These are phyloP conservation scores for Echinops telfairi DNA, from an alignment of 2,113 vertebrate genomes.

Conservation along the genomic window DNA sequence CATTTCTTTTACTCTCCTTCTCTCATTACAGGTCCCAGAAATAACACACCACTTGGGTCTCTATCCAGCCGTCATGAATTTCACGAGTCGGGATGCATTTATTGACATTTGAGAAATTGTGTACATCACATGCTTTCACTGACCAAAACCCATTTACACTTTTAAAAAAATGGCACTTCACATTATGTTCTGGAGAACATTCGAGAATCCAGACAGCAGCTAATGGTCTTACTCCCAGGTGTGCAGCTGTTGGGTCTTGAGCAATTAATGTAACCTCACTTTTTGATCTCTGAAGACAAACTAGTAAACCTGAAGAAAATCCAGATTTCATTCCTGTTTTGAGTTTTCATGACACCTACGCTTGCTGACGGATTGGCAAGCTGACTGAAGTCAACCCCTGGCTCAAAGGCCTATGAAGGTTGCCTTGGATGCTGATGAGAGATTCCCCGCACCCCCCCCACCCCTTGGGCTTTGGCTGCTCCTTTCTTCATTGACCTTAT, in stretches of 20 bases:
- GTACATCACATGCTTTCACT: neutral
- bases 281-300: slow-evolving; percentile 44
- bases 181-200: slow-evolving; percentile 48
- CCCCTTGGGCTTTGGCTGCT: neutral
- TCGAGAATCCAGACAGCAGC: slow-evolving; percentile 42
- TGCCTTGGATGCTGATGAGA: neutral
- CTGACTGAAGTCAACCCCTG: neutral
- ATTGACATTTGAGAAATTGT: slow-evolving; percentile 13
- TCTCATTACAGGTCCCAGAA: neutral
- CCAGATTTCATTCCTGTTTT: slow-evolving; percentile 15
- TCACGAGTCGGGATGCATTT: neutral
- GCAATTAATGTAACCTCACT: neutral
- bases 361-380: neutral
- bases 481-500: slow-evolving; percentile 36
- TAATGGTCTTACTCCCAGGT: neutral
- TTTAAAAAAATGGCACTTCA: neutral
- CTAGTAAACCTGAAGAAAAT: neutral
- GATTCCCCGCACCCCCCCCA: neutral
- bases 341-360: neutral
- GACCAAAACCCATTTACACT: neutral
- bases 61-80: slow-evolving; percentile 30
- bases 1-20: neutral
- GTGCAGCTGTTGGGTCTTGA: slow-evolving; percentile 12
- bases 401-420: neutral
- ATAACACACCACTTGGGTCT: neutral